Conservation (phyloP, 2,888 invertebrate species). For the Sphaeridia pumilis region DNA sequence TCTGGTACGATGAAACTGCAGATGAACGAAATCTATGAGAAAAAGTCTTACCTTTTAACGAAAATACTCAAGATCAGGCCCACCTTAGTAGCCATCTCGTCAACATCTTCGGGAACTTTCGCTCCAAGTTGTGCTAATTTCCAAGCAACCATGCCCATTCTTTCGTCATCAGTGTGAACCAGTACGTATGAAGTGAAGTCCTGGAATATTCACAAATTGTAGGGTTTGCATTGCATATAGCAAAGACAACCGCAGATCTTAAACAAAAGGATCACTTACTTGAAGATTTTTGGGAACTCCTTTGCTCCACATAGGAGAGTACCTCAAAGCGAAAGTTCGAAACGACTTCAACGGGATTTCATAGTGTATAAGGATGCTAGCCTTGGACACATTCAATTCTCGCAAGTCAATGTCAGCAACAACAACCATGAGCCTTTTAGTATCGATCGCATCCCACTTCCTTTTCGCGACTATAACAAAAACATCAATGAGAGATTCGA, state of each 20-base stretch:
- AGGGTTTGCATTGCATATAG: too few relatives aligned
- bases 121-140: conserved; percentile 7
- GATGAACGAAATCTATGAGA: neutral
- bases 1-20: neutral
- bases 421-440: neutral
- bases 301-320: conserved; percentile 9
- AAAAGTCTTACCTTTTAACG: neutral
- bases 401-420: conserved; percentile 5
- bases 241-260: too few relatives aligned
- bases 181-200: conserved; percentile 3
- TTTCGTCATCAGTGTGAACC: neutral
- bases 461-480: neutral
- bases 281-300: neutral
- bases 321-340: conserved; percentile 11
- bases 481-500: neutral
- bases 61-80: too few relatives aligned
- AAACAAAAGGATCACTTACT: conserved; percentile 1
- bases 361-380: conserved; percentile 12
- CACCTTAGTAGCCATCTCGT: too few relatives aligned
- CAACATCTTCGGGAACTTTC: too few relatives aligned
- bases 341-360: conserved; percentile 7
- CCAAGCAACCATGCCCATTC: neutral
- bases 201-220: too few relatives aligned
- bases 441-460: neutral
- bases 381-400: conserved; percentile 5